These are phyloP conservation scores for Anoplophora glabripennis DNA, from an alignment of 1,140 invertebrate species.

Conservation along the genomic window DNA sequence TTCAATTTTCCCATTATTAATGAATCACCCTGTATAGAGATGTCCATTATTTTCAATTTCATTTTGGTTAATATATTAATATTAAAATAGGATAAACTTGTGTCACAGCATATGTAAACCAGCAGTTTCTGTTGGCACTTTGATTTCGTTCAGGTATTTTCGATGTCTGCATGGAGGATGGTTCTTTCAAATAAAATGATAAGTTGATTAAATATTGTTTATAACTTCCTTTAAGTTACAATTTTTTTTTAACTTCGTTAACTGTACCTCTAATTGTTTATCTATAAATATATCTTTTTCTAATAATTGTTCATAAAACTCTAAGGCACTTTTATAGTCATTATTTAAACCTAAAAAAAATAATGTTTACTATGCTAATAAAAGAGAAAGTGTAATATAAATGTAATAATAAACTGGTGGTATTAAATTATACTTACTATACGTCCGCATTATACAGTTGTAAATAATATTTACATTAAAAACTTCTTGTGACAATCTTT, in stretches of 20 bases:
- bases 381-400: background rate
- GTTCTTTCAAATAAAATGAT: conserved; percentile 7
- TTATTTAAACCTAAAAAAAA: conserved; percentile 51
- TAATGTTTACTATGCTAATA: conserved; percentile 15
- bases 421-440: conserved; percentile 50
- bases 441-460: conserved; percentile 51
- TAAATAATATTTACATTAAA: conserved; percentile 49
- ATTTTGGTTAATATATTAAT: too few species aligned
- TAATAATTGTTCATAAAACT: conserved; percentile 51
- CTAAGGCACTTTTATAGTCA: conserved; percentile 47
- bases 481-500: conserved; percentile 37
- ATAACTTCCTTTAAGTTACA: background rate
- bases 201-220: conserved; percentile 1
- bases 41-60: too few species aligned
- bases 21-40: too few species aligned
- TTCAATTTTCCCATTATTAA: too few species aligned
- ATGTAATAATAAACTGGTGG: too few species aligned
- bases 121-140: too few species aligned
- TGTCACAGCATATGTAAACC: too few species aligned
- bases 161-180: too few species aligned
- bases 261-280: background rate
- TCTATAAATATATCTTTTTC: conserved; percentile 36
- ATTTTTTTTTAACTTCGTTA: conserved; percentile 18
- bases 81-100: too few species aligned
- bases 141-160: too few species aligned